Conservation (phyloP, 2,888 invertebrate species). For the Agrochola litura region DNA sequence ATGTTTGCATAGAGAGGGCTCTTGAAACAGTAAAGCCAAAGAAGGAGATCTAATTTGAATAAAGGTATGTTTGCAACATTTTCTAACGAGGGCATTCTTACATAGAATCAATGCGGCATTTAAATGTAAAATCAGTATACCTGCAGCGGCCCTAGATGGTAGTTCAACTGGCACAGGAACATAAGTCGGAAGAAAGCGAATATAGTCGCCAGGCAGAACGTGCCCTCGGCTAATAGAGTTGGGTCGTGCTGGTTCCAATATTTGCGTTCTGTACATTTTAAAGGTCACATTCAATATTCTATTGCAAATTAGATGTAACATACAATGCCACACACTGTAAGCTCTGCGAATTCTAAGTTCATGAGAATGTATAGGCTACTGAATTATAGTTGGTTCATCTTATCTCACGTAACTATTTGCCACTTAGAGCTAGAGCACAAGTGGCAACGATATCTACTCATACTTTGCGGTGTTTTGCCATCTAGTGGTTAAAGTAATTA, state of each 20-base stretch:
- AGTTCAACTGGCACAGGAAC: slow-evolving; percentile 91
- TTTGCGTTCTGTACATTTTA: slow-evolving; percentile 88
- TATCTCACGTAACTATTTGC: slow-evolving; percentile 32
- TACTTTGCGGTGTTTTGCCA: slow-evolving; percentile 14
- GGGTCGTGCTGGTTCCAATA: slow-evolving; percentile 92
- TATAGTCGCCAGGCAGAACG: slow-evolving; percentile 92
- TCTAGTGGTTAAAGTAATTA: slow-evolving; percentile 25
- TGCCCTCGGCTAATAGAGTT: slow-evolving; percentile 92
- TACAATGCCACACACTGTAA: slow-evolving; percentile 18
- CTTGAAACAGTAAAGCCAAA: slow-evolving; percentile 63
- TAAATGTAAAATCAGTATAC: slow-evolving; percentile 73
- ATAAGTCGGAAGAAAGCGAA: slow-evolving; percentile 92
- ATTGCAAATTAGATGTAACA: slow-evolving; percentile 31
- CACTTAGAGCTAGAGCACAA: slow-evolving; percentile 31
- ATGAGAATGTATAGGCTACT: background rate
- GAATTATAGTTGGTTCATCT: slow-evolving; percentile 33
- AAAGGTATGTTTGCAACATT: slow-evolving; percentile 64
- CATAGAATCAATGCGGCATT: slow-evolving; percentile 64
- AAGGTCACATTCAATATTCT: slow-evolving; percentile 40
- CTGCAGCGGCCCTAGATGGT: slow-evolving; percentile 91
- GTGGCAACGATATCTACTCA: slow-evolving; percentile 20
- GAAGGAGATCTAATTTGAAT: slow-evolving; percentile 65
- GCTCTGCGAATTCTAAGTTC: background rate
- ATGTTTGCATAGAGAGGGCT: slow-evolving; percentile 47
- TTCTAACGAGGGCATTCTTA: slow-evolving; percentile 71